Evolutionary conservation across 2,888 invertebrate species (phyloP), one percentile per base, ranked within the genome.

Genomic region (Leptarthrus brevirostris): DNA sequence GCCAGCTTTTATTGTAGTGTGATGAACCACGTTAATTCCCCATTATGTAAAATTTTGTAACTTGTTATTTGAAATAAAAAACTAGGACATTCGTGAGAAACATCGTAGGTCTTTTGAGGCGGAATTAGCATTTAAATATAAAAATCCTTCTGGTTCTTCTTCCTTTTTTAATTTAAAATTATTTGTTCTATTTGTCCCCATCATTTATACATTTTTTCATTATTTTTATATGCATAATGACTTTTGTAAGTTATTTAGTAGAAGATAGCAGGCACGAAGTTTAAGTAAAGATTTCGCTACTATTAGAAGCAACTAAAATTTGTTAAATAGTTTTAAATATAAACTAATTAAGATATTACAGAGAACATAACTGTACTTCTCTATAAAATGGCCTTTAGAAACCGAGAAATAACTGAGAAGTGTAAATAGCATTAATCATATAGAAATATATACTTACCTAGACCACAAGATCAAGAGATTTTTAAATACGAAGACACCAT

Each of bases 251-350:
- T n/a, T n/a, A 5, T 30, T 30, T 30, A 30, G 8, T 5, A 30
- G 30, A 30, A 30, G 8, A 5, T 30, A 30, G 3, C 30, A 30
- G 30, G 10, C 8, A 36, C 34, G 58, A 58, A 18, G 20, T 3
- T 58, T 36, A 36, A 49, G 36, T 34, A 16, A 16, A 58, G 36
- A 2, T 36, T 58, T 20, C 10, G 30, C 36, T n/a, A 58, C 16
- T 18, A 34, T 58, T 18, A 58, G 34, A 36, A 36, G 14, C 2
- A 12, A 30, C 40, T 40, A 40, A 36, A 58, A 36, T 58, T 58
- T 58, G 58, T 58, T 58, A 40, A 58, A 20, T 58, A 58, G 58
- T 58, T 58, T 58, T 58, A 58, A 58, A 58, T 20, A 40, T 58
- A 4, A 49, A 49, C n/a, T 34, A 16, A 12, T 30, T 5, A 8